Conservation (phyloP, 2,113 vertebrate species). For the Tupaia chinensis region DNA sequence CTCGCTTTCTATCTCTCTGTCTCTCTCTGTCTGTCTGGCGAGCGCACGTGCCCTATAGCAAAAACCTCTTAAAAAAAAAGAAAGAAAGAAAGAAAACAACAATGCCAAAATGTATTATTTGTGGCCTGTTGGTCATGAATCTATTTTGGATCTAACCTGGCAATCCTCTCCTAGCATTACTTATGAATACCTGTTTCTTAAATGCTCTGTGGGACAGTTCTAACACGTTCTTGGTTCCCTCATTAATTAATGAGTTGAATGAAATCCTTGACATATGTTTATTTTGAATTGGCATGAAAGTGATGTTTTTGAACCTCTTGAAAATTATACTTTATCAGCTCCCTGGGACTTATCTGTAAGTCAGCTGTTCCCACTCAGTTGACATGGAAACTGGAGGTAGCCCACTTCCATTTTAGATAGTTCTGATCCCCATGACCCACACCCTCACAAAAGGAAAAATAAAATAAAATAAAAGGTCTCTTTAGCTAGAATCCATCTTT, state of each 20-base stretch:
- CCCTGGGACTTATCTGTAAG: not conserved
- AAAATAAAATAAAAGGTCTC: not conserved
- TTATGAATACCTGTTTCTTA: not conserved
- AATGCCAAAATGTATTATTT: too few species aligned
- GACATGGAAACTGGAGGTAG: not conserved
- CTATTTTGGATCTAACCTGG: not conserved
- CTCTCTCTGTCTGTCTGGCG: too few species aligned
- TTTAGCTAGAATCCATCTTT: conserved; percentile 26
- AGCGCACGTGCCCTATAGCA: too few species aligned
- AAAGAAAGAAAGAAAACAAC: too few species aligned
- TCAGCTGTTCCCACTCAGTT: not conserved
- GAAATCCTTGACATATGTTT: conserved; percentile 33
- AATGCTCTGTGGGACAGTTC: not conserved
- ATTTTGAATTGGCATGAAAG: conserved; percentile 18
- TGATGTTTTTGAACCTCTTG: conserved; percentile 20
- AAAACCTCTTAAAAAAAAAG: too few species aligned
- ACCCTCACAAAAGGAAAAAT: not conserved
- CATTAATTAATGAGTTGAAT: conserved; percentile 12
- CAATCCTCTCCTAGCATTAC: not conserved
- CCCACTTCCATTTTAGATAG: not conserved
- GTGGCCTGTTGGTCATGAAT: not conserved
- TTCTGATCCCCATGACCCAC: not conserved
- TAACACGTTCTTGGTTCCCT: not conserved
- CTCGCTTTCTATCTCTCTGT: too few species aligned
- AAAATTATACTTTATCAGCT: conserved; percentile 13